Evolutionary conservation across 2,797 vertebrate genomes (phyloP).

Genomic region (Pelodytes ibericus): DNA sequence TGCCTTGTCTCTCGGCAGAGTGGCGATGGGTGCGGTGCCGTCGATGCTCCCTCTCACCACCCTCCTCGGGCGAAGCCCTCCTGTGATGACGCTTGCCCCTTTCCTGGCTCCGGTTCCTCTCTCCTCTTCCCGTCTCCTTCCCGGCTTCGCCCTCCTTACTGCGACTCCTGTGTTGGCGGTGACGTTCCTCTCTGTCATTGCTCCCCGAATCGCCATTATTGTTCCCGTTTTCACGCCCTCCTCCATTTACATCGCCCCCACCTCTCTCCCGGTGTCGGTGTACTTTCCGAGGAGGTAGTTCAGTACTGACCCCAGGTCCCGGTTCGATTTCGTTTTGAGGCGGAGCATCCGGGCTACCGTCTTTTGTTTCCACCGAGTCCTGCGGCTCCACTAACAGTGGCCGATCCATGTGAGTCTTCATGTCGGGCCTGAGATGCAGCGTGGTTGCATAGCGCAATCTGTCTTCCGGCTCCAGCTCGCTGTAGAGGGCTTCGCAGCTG

Average conservation of each 20-base stretch:
- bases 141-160: conserved; percentile 79
- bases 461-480: conserved; percentile 89
- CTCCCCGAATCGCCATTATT: conserved; percentile 68
- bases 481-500: conserved; percentile 91
- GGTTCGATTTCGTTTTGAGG: conserved; percentile 45
- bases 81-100: conserved; percentile 72
- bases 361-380: conserved; percentile 61
- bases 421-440: conserved; percentile 85
- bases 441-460: conserved; percentile 76
- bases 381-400: conserved; percentile 86
- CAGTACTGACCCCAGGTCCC: conserved; percentile 55
- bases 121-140: conserved; percentile 70
- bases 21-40: conserved; percentile 74
- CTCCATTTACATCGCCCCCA: conserved; percentile 69
- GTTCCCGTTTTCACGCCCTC: conserved; percentile 62
- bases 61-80: conserved; percentile 75
- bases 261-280: conserved; percentile 74
- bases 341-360: conserved; percentile 65
- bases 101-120: conserved; percentile 75
- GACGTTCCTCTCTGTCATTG: conserved; percentile 71
- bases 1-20: conserved; percentile 64
- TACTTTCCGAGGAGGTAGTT: conserved; percentile 66
- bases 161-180: conserved; percentile 80
- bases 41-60: conserved; percentile 70
- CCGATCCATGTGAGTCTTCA: conserved; percentile 92